phyloP scores from a whole-genome alignment of 2,888 invertebrate genomes.

The Willowsia nigromaculata region DNA sequence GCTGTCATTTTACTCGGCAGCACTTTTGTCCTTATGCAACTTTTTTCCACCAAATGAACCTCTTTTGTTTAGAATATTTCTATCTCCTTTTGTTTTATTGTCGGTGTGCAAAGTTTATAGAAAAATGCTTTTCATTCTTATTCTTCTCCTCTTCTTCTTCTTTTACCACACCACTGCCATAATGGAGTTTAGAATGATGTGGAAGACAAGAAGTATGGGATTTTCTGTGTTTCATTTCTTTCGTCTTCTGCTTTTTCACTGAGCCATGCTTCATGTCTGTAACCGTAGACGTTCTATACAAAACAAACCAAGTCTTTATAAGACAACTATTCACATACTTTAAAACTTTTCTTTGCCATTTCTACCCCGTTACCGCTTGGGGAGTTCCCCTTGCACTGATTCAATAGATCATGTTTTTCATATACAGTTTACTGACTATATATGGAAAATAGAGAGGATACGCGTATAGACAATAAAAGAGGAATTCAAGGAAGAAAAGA shows the following conservation, averaged over 20 bases:
- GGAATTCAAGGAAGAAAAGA: background rate
- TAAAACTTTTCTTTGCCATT: background rate
- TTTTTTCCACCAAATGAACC: conserved; percentile 19
- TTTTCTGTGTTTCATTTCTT: conserved; percentile 13
- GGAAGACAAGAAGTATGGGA: background rate
- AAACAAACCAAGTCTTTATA: too few relatives aligned
- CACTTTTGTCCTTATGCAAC: conserved; percentile 14
- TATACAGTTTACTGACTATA: background rate
- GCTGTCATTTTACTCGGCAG: conserved; percentile 44
- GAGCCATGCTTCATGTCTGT: background rate
- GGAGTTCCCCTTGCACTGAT: conserved; percentile 52
- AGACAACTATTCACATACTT: background rate
- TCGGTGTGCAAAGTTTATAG: background rate
- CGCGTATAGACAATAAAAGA: background rate
- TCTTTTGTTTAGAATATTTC: conserved; percentile 37
- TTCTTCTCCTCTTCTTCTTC: background rate
- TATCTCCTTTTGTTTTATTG: conserved; percentile 17
- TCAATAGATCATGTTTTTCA: conserved; percentile 35
- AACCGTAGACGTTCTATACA: too few relatives aligned
- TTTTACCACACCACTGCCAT: background rate
- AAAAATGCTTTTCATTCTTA: conserved; percentile 2
- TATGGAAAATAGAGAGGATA: background rate
- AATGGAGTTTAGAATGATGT: background rate
- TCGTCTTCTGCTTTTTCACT: background rate
- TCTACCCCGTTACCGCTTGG: conserved; percentile 27